These are phyloP conservation scores for Diabrotica virgifera DNA, from an alignment of 1,140 invertebrate species.

Conservation along the genomic window DNA sequence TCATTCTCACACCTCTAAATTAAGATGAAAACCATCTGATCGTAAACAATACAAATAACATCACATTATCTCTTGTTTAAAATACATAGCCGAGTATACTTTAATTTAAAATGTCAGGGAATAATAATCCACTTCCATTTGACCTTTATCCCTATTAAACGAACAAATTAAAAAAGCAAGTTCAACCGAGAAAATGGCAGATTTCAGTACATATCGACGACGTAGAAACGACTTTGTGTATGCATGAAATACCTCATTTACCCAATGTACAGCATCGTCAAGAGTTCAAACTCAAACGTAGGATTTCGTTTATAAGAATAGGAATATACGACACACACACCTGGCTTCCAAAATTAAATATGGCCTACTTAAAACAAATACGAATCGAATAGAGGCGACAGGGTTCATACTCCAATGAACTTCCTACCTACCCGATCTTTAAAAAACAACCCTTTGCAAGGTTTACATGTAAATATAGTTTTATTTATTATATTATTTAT, in stretches of 20 bases:
- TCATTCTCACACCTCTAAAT: too few relatives aligned
- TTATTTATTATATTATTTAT: neutral
- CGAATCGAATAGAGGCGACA: neutral
- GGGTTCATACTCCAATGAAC: too few relatives aligned
- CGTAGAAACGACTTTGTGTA: neutral
- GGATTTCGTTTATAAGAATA: slow-evolving; percentile 13
- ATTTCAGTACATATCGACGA: neutral
- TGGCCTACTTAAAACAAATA: slow-evolving; percentile 30
- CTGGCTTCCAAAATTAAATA: slow-evolving; percentile 40
- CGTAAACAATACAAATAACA: too few relatives aligned
- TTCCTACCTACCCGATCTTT: too few relatives aligned
- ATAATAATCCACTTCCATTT: slow-evolving; percentile 4
- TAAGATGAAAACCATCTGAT: too few relatives aligned
- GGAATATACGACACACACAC: slow-evolving; percentile 24
- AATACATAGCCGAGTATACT: neutral
- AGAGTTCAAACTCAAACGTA: slow-evolving; percentile 15
- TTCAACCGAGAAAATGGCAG: neutral
- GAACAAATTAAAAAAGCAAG: slow-evolving; percentile 7
- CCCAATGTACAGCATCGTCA: slow-evolving; percentile 23
- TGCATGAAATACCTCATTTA: slow-evolving; percentile 5
- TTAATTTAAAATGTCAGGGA: neutral
- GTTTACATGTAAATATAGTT: neutral
- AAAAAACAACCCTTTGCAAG: too few relatives aligned
- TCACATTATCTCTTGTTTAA: neutral
- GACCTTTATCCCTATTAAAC: neutral